Percentiles rank a stretch among this genome's conserved stretches.
phyloP scores from a whole-genome alignment of 2,888 invertebrate species.

The Alsophila aescularia region DNA sequence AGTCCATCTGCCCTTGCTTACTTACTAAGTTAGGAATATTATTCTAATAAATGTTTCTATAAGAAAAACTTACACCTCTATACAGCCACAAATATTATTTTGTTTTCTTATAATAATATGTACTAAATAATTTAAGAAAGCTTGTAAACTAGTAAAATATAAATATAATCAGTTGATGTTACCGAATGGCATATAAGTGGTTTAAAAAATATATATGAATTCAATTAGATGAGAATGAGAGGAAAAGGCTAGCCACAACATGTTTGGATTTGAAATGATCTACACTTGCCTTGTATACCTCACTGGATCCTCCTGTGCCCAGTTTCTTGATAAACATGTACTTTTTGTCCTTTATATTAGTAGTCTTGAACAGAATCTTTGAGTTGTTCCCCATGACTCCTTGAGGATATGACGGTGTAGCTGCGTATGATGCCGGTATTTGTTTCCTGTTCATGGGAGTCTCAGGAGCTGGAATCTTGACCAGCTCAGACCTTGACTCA shows the following conservation, averaged over 20 bases:
- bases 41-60: too few relatives aligned
- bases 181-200: too few relatives aligned
- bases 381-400: conserved; percentile 57
- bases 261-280: not conserved
- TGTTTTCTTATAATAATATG: too few relatives aligned
- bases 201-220: too few relatives aligned
- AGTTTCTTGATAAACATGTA: conserved; percentile 90
- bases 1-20: too few relatives aligned
- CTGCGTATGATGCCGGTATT: conserved; percentile 59
- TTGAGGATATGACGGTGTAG: conserved; percentile 77
- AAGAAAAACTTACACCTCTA: too few relatives aligned
- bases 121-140: too few relatives aligned
- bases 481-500: conserved; percentile 28
- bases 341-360: conserved; percentile 88
- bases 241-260: not conserved
- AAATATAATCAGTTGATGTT: too few relatives aligned
- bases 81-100: too few relatives aligned
- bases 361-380: conserved; percentile 75
- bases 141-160: too few relatives aligned
- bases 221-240: too few relatives aligned
- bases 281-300: conserved; percentile 86
- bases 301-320: conserved; percentile 96
- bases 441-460: conserved; percentile 66
- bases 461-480: conserved; percentile 51
- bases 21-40: too few relatives aligned